These are phyloP conservation scores for Calameuta pallipes DNA, from an alignment of 2,888 invertebrate genomes.

Conservation along the genomic window DNA sequence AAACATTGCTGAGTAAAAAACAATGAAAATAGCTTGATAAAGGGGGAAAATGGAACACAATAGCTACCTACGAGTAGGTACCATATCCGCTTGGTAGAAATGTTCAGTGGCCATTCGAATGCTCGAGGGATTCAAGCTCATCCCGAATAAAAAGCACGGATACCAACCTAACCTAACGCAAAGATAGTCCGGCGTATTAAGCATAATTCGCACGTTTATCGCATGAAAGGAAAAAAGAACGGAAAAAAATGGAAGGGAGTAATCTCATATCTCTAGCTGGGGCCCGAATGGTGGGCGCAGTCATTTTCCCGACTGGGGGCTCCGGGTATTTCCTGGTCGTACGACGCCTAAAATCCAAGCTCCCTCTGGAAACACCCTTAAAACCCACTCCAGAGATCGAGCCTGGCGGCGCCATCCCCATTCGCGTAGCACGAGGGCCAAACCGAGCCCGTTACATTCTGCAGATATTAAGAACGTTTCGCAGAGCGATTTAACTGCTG, in stretches of 20 bases:
- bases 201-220: conserved; percentile 55
- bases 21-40: too few relatives aligned
- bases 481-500: conserved; percentile 48
- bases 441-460: background rate
- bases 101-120: too few relatives aligned
- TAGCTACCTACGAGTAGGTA: too few relatives aligned
- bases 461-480: conserved; percentile 50
- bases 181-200: conserved; percentile 34
- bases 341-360: too few relatives aligned
- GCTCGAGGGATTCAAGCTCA: too few relatives aligned
- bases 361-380: background rate
- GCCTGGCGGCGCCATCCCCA: background rate
- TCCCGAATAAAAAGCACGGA: too few relatives aligned
- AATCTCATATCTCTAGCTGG: background rate
- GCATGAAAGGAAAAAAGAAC: conserved; percentile 21
- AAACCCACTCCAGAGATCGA: background rate
- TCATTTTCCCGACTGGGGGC: too few relatives aligned
- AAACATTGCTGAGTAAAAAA: too few relatives aligned
- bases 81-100: too few relatives aligned
- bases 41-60: too few relatives aligned
- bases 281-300: conserved; percentile 1
- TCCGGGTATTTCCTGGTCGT: too few relatives aligned
- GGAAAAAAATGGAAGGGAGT: background rate
- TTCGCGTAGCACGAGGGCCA: background rate
- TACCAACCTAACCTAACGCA: background rate